A percentile compares a stretch with the other conserved stretches of the same genome.
phyloP scores from a whole-genome alignment of 1,140 invertebrate genomes.

The Triops longicaudatus region DNA sequence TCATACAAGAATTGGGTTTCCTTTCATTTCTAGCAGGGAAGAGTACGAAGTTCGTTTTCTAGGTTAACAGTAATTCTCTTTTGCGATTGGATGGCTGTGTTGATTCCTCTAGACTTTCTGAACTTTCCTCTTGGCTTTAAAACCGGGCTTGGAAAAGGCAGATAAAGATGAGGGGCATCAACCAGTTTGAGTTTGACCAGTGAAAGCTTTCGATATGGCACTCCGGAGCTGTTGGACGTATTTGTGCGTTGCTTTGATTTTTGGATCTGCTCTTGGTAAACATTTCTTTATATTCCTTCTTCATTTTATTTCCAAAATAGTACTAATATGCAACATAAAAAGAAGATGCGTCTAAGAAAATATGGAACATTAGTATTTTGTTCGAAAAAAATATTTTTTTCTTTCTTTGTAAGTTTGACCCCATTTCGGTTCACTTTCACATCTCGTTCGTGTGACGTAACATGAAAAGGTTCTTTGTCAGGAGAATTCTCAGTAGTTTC shows the following conservation, averaged over 20 bases:
- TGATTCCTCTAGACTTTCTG: background rate
- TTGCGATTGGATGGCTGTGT: background rate
- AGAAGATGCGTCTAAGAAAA: background rate
- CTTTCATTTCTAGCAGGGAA: background rate
- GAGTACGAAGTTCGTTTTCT: background rate
- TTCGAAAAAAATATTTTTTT: background rate
- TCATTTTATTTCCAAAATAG: background rate
- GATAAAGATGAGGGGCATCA: background rate
- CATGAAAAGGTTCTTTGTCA: background rate
- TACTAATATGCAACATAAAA: too few relatives aligned
- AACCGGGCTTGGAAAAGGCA: background rate
- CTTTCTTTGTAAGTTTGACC: too few relatives aligned
- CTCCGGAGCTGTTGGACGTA: background rate
- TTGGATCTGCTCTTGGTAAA: background rate
- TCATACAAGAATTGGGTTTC: background rate
- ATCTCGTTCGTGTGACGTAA: background rate
- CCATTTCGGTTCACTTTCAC: background rate
- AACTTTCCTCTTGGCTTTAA: background rate
- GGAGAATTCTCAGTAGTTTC: too few relatives aligned
- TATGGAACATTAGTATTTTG: background rate
- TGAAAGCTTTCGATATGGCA: slow-evolving; percentile 12
- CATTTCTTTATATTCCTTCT: background rate
- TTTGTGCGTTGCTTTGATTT: background rate
- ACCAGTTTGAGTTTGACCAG: background rate
- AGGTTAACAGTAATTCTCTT: background rate